phyloP scores from a whole-genome alignment of 2,797 vertebrate genomes.

The Cossypha caffra region DNA sequence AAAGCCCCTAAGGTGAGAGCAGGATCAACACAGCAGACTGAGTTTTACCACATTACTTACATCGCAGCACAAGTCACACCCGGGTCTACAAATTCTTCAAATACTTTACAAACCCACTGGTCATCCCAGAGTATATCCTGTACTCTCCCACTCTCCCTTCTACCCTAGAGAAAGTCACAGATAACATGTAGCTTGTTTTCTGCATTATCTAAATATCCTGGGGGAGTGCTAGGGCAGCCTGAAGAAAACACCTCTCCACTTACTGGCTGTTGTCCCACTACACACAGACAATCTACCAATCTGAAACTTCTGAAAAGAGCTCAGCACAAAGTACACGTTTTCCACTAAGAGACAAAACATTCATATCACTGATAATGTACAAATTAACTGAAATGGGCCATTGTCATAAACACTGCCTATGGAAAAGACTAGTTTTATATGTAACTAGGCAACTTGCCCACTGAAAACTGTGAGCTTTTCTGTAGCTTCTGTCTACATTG shows the following conservation, averaged over 20 bases:
- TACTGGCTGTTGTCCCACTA: not conserved
- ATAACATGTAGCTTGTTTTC: no score
- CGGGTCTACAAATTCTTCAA: not conserved
- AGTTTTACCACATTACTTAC: not conserved
- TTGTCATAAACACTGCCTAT: not conserved
- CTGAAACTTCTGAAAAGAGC: not conserved
- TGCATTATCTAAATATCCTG: not conserved
- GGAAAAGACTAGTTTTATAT: not conserved
- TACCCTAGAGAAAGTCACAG: not conserved
- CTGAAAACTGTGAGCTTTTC: not conserved
- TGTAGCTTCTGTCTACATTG: not conserved
- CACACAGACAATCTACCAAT: not conserved
- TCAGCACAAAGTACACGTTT: not conserved
- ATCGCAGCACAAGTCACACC: not conserved
- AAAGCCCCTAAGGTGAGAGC: not conserved
- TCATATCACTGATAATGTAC: accelerated
- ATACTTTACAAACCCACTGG: not conserved
- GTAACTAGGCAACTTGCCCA: not conserved
- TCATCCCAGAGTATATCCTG: not conserved
- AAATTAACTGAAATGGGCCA: not conserved
- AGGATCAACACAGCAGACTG: not conserved
- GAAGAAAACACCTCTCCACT: not conserved
- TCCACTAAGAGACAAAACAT: not conserved
- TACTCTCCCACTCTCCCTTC: not conserved
- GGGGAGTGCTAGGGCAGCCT: not conserved